These are phyloP conservation scores for Trinorchestia longiramus DNA, from an alignment of 1,140 invertebrate genomes.

Conservation along the genomic window DNA sequence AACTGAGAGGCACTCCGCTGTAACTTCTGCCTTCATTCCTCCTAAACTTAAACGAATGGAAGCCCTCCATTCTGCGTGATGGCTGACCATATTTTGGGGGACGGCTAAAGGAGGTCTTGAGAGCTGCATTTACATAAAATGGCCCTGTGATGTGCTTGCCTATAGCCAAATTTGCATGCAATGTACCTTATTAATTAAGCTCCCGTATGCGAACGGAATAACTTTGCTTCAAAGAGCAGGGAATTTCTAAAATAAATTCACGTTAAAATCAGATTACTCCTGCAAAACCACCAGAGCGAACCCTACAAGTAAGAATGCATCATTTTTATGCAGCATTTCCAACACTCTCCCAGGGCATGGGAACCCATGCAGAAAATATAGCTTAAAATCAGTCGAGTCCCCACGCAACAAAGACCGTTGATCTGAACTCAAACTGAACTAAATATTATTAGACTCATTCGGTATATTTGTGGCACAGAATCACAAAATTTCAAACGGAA, in stretches of 20 bases:
- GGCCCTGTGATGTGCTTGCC: constrained; percentile 11
- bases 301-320: neutral
- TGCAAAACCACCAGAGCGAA: neutral
- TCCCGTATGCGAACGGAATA: neutral
- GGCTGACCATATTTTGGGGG: constrained; percentile 50
- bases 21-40: constrained; percentile 50
- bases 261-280: neutral
- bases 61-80: constrained; percentile 45
- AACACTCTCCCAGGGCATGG: neutral
- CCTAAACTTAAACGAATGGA: constrained; percentile 53
- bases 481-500: too few species aligned
- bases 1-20: constrained; percentile 36
- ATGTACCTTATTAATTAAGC: constrained; percentile 36
- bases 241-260: neutral
- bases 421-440: too few species aligned
- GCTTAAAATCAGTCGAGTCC: neutral
- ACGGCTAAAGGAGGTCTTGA: constrained; percentile 42
- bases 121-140: constrained; percentile 47
- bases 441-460: too few species aligned
- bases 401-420: too few species aligned
- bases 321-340: neutral
- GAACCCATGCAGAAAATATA: neutral
- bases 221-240: neutral
- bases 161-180: constrained; percentile 39
- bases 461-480: too few species aligned